Evolutionary conservation across 2,888 invertebrate genomes (phyloP).

Genomic region (Ectemnius lituratus): DNA sequence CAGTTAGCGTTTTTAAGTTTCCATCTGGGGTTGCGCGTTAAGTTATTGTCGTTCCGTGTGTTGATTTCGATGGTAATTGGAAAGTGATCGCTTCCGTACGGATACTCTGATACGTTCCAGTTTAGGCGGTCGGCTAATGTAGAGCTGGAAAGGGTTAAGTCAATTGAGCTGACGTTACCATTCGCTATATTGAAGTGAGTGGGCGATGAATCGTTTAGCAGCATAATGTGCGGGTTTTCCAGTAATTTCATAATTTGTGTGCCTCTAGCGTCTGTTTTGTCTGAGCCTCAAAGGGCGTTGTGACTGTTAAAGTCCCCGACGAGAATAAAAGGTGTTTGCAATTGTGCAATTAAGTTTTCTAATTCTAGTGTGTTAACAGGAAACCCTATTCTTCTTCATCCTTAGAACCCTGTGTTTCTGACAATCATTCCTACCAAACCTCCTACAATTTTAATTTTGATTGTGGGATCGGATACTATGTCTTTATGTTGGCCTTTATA

Average conservation of each 20-base stretch:
- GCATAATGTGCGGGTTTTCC: neutral
- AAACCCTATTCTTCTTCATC: too few relatives aligned
- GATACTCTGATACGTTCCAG: too few relatives aligned
- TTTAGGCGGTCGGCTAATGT: neutral
- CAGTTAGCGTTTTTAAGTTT: conserved; percentile 24
- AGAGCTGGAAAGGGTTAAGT: neutral
- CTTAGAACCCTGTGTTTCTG: too few relatives aligned
- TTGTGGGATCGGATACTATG: too few relatives aligned
- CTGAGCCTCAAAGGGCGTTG: conserved; percentile 43
- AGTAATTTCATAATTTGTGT: conserved; percentile 46
- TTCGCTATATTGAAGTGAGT: conserved; percentile 11
- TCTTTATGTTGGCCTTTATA: too few relatives aligned
- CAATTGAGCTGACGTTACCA: conserved; percentile 1
- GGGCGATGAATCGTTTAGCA: neutral
- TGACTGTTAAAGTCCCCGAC: conserved; percentile 57
- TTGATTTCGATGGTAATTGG: conserved; percentile 1
- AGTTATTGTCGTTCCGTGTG: neutral
- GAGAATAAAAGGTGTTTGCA: conserved; percentile 52
- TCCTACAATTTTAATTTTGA: too few relatives aligned
- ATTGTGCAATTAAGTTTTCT: conserved; percentile 35
- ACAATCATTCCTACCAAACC: too few relatives aligned
- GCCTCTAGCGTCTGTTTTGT: conserved; percentile 39
- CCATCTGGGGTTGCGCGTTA: neutral
- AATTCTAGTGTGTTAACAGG: conserved; percentile 11
- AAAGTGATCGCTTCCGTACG: conserved; percentile 13